Evolutionary conservation across 1,140 invertebrate species (phyloP), one percentile per base, ranked within the genome.

Genomic region (Drosophila carrolli): DNA sequence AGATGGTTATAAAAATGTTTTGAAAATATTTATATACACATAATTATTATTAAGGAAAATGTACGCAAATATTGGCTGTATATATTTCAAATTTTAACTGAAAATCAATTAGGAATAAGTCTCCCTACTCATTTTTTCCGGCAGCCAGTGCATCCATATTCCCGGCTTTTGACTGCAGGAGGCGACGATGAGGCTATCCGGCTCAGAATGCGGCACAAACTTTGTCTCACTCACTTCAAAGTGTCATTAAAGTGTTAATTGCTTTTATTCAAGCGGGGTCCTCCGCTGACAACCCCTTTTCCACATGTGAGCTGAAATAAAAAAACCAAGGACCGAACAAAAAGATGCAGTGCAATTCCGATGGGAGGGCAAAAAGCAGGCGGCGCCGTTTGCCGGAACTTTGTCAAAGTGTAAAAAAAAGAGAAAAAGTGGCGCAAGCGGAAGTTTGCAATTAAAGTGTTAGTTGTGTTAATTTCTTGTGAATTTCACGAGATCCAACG

Each of bases 191-290:
- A 35, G 72, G 23, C 47, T 55, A 32, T 29, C 38, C 11, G 44
- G 44, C 65, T 57, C 51, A 43, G 53, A 68, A 54, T 68, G 60
- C 70, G 72, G 62, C 55, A 59, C 54, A 61, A 63, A 78, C 70
- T 78, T 82, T 78, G 63, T 68, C 81, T 81, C 73, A 80, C 67
- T 63, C 74, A 79, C 80, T 86, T 88, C 70, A 81, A 86, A 86
- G 78, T 86, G 82, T 88, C 83, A 82, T 86, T 86, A 86, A 88
- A 88, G 83, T 77, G 83, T 82, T 86, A 86, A 86, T 86, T 86
- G 83, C 83, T 86, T 83, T 88, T 83, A 82, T 78, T 82, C 75
- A 70, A 55, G 54, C 58, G 38, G 38, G 51, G 59, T 40, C 38
- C 68, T 37, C 13, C 16, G 11, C 7, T 5, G 37, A 2, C 13